Evolutionary conservation across 2,113 vertebrate species (phyloP).

Genomic region (Coptodon bakossiorum): DNA sequence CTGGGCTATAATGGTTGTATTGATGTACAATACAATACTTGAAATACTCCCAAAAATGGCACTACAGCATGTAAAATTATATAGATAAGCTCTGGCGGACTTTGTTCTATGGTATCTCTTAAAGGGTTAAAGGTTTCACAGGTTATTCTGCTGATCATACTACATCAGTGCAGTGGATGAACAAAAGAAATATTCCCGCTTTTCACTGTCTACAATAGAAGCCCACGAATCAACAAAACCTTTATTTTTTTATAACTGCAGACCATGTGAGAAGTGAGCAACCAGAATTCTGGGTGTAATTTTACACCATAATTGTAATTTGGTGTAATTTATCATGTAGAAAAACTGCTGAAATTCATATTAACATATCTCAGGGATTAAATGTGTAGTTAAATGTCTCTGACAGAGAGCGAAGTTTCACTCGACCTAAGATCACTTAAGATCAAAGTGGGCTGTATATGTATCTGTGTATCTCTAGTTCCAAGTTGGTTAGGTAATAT

Average conservation of each 20-base stretch:
- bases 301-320: not conserved
- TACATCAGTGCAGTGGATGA: not conserved
- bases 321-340: not conserved
- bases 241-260: not conserved
- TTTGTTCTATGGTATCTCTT: not conserved
- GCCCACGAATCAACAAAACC: not conserved
- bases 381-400: not conserved
- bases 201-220: not conserved
- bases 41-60: not conserved
- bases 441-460: not conserved
- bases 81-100: not conserved
- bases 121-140: not conserved
- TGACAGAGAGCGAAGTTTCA: not conserved
- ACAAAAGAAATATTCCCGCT: not conserved
- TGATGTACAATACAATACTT: not conserved
- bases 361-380: not conserved
- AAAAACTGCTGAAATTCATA: not conserved
- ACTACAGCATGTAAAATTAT: not conserved
- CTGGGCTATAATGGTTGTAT: rapidly evolving
- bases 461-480: not conserved
- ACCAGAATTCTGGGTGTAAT: not conserved
- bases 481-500: not conserved
- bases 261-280: not conserved
- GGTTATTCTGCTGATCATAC: not conserved
- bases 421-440: not conserved